Evolutionary conservation across 2,113 vertebrate genomes (phyloP).

Genomic region (Salvator merianae): DNA sequence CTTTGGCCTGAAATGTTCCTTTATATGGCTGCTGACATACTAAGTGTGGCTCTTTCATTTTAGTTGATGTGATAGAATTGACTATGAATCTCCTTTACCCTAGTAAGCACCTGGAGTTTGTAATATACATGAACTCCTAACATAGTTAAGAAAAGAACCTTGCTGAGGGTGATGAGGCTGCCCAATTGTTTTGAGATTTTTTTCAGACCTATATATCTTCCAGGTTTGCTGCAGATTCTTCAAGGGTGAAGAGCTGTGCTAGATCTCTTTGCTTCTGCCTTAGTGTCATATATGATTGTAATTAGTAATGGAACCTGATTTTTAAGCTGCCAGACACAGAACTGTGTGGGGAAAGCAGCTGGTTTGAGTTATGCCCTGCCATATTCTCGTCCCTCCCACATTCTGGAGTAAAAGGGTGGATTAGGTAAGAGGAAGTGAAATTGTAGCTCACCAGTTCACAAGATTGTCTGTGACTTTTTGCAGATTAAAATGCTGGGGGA

Average conservation of each 20-base stretch:
- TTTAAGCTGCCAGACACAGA: constrained; percentile 3
- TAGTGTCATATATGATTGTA: background rate
- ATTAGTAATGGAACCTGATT: background rate
- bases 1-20: background rate
- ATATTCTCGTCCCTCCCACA: background rate
- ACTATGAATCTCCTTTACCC: background rate
- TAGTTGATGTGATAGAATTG: background rate
- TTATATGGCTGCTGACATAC: rapidly evolving
- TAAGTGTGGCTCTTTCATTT: rapidly evolving
- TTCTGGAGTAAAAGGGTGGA: background rate
- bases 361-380: background rate
- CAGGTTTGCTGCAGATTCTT: background rate
- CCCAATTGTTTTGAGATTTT: background rate
- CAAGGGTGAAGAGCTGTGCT: background rate
- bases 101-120: background rate
- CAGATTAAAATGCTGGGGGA: background rate
- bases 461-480: background rate
- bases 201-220: background rate
- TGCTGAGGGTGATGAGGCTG: background rate
- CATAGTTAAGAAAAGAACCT: background rate
- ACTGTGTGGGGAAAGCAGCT: background rate
- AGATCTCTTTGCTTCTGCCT: background rate
- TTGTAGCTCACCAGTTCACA: background rate
- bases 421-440: background rate
- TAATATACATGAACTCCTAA: background rate